Evolutionary conservation across 2,888 invertebrate genomes (phyloP), one percentile per base, ranked within the genome.

Genomic region (Aphelenchoides bicaudatus): DNA sequence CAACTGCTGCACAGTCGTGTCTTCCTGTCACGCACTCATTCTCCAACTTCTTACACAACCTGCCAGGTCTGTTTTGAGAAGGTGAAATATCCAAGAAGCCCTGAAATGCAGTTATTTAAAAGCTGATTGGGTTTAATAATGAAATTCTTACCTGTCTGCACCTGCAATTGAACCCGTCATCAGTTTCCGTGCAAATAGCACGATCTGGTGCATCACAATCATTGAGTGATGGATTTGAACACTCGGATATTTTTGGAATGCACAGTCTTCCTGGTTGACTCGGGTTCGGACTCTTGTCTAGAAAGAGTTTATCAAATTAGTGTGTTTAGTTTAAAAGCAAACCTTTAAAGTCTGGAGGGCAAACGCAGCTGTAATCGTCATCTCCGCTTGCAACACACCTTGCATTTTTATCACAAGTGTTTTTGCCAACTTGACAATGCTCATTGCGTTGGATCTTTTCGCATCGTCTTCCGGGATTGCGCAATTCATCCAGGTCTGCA

Each of bases 61-160:
- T 58, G 10, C 78, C 78, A 1, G 78, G 79, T 53, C 72, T 73
- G 6, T 48, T 53, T 0, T 53, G 38, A 59, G 65, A 69, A 4
- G 74, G 75, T 4, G 78, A 78, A 39, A 78, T 78, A 57, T 78
- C 78, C 30, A 78, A 59, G 65, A 70, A 79, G 30, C 73, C 74
- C 43, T n/a, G 34, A 3, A 48, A 27, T 48, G 28, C 8, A 21
- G 25, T 27, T 6, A 8, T n/a, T 10, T 10, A 34, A 34, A 13
- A 13, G 34, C 10, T 34, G 13, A 13, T 10, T 13, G 34, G 10
- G 34, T 10, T 13, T 59, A n/a, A n/a, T n/a, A n/a, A n/a, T n/a
- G n/a, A n/a, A n/a, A n/a, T n/a, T n/a, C n/a, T n/a, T n/a, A n/a
- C n/a, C 53, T 70, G 69, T n/a, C 67, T 48, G 38, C 67, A 67